A percentile compares a stretch with the other conserved stretches of the same genome.
These are phyloP conservation scores for Tichodroma muraria DNA, from an alignment of 2,113 vertebrate genomes.

Conservation along the genomic window DNA sequence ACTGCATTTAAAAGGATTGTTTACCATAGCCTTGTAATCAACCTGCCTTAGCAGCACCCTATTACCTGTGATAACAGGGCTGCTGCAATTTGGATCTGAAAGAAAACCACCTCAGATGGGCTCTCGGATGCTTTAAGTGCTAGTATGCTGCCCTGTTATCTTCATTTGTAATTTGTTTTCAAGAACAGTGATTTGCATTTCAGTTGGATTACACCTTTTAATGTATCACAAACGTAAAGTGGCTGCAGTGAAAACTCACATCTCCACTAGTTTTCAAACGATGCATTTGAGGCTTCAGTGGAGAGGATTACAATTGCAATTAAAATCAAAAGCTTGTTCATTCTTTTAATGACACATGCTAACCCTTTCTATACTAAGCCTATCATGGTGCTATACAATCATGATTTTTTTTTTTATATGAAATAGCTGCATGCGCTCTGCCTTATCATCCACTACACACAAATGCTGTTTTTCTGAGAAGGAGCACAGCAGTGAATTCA, in stretches of 20 bases:
- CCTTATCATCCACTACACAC: not conserved
- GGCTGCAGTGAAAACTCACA: conserved; percentile 67
- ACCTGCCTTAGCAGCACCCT: conserved; percentile 77
- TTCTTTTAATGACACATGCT: conserved; percentile 74
- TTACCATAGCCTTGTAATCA: conserved; percentile 85
- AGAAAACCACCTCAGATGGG: conserved; percentile 55
- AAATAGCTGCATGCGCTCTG: not conserved
- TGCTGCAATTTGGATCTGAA: conserved; percentile 78
- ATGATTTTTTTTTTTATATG: not conserved
- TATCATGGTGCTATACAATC: not conserved
- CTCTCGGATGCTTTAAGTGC: conserved; percentile 76
- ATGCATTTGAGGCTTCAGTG: conserved; percentile 80
- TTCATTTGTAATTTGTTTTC: conserved; percentile 88
- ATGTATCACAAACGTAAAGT: conserved; percentile 76
- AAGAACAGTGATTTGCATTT: conserved; percentile 95
- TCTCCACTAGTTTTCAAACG: conserved; percentile 79
- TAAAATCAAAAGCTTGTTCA: conserved; percentile 81
- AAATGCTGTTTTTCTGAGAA: not conserved
- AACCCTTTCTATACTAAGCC: conserved; percentile 69
- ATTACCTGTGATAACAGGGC: conserved; percentile 81
- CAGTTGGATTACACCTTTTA: conserved; percentile 91
- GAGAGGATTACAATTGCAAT: conserved; percentile 87
- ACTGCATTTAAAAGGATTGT: conserved; percentile 74
- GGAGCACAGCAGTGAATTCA: not conserved
- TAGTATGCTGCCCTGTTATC: conserved; percentile 76